A percentile compares a stretch with the other conserved stretches of the same genome.
phyloP scores from a whole-genome alignment of 2,113 vertebrate genomes.

The Eurystomus gularis region DNA sequence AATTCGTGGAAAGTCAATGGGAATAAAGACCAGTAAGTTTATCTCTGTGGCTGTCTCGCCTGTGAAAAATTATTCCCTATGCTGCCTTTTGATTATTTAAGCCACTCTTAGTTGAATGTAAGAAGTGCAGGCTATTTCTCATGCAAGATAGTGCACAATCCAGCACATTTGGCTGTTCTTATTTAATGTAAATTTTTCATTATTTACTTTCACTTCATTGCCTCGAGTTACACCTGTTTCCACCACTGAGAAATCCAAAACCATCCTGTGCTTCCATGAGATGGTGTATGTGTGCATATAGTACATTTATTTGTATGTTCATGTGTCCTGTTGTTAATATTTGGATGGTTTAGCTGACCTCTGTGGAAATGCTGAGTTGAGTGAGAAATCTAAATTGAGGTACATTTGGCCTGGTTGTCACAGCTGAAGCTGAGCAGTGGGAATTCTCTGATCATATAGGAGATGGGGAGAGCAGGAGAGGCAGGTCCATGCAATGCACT shows the following conservation, averaged over 20 bases:
- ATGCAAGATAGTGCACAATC: neutral
- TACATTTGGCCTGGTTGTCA: neutral
- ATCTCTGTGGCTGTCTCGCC: neutral
- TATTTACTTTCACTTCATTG: neutral
- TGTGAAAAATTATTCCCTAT: neutral
- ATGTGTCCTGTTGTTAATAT: neutral
- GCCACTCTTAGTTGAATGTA: neutral
- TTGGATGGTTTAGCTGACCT: neutral
- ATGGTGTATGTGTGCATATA: neutral
- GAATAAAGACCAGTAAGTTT: neutral
- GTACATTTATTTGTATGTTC: neutral
- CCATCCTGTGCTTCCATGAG: neutral
- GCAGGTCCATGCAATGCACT: accelerated
- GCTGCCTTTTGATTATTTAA: neutral
- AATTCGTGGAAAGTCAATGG: neutral
- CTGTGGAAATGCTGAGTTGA: neutral
- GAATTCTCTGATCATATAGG: neutral
- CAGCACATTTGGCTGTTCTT: neutral
- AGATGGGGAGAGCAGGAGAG: neutral
- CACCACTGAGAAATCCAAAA: neutral
- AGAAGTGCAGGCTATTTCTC: neutral
- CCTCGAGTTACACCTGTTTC: neutral
- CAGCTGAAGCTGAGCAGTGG: neutral
- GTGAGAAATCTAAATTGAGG: neutral
- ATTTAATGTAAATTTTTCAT: neutral